Percentiles rank a stretch among this genome's conserved stretches.
Conservation (phyloP, 2,888 invertebrate species). For the Ganaspis brasiliensis region DNA sequence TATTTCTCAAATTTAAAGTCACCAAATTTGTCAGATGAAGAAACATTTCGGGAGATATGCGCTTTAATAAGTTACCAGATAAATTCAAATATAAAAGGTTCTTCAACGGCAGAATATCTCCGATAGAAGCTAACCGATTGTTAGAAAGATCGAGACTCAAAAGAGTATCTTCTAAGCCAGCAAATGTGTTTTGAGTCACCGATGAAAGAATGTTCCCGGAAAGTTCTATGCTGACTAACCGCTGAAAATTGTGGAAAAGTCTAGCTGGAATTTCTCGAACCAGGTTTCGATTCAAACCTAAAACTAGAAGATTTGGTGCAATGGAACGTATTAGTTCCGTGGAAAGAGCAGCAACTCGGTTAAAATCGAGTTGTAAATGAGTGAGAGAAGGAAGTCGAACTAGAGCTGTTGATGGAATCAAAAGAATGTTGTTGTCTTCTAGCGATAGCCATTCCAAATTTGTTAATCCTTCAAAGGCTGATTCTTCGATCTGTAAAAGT, state of each 20-base stretch:
- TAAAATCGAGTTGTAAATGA: conserved; percentile 90
- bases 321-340: conserved; percentile 89
- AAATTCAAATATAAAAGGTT: conserved; percentile 88
- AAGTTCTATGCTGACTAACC: conserved; percentile 87
- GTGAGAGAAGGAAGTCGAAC: conserved; percentile 89
- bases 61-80: conserved; percentile 89
- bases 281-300: conserved; percentile 91
- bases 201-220: conserved; percentile 90
- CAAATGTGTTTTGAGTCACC: conserved; percentile 88
- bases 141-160: conserved; percentile 87
- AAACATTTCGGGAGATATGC: conserved; percentile 87
- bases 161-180: conserved; percentile 88
- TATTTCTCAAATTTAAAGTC: conserved; percentile 89
- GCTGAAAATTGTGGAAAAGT: conserved; percentile 90
- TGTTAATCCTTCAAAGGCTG: conserved; percentile 91
- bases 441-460: conserved; percentile 89
- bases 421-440: conserved; percentile 92
- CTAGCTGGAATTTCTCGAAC: conserved; percentile 92
- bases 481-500: conserved; percentile 89
- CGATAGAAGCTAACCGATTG: conserved; percentile 87
- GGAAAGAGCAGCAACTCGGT: conserved; percentile 92
- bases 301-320: conserved; percentile 85
- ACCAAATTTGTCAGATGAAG: conserved; percentile 85
- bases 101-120: conserved; percentile 83
- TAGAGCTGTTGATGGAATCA: conserved; percentile 92